Base-by-base conservation (phyloP, 2,113 vertebrate species). In the Hippocampus comes region DNA sequence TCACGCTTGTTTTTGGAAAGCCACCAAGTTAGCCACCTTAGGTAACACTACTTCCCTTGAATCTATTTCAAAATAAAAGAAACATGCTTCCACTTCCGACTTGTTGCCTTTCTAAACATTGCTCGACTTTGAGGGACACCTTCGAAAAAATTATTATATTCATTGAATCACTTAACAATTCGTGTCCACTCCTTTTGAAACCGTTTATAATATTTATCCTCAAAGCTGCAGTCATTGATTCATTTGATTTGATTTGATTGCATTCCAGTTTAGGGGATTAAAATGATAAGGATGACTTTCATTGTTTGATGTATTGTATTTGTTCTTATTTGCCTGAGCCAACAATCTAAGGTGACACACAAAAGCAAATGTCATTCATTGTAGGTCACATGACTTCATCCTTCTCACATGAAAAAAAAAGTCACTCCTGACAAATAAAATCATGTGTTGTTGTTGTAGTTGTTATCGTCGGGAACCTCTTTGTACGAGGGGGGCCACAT, bases 61-160 rank as follows among this genome's bases (percentile, higher is more conserved):
- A 18, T 1, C 18, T 25, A 48, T 72, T 82, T 83, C 84, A 82
- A 81, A 85, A 74, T 81, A 84, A 81, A 78, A 77, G 20, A 81
- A 77, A 82, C 72, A 75, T 3, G 8, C 53, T n/a, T 23, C 21
- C 53, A 18, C 48, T 51, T 51, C 48, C 48, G 10, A 12, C 10
- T 46, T 46, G 10, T 12, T 46, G 42, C 9, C 2, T 46, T 46
- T 46, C 12, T 14, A 46, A 51, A 56, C 3, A n/a, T 4, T 23
- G 2, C 8, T 55, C 53, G 2, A 20, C 9, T 55, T 55, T n/a
- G 21, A 55, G 2, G 21, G 53, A 21, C 53, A 23, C n/a, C 2
- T 4, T 8, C 18, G 8, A 5, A 51, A 46, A 51, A 51, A 51
- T 1, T 5, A 3, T n/a, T 56, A 11, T n/a, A 23, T 23, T 23